Evolutionary conservation across 2,797 vertebrate genomes (phyloP).

Genomic region (Centroberyx gerrardi): DNA sequence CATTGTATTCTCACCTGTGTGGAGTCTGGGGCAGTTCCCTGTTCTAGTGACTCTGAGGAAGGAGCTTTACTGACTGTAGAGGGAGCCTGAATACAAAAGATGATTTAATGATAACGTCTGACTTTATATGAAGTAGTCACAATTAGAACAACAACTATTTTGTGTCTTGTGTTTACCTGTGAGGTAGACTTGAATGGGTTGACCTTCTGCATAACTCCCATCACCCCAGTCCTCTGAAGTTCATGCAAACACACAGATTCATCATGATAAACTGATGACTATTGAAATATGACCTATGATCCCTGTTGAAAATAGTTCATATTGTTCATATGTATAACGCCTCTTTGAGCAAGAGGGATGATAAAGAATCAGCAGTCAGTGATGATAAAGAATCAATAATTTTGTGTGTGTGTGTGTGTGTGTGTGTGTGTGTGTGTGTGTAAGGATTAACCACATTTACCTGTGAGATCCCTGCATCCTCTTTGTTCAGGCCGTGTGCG

Average conservation of each 20-base stretch:
- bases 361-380: no score
- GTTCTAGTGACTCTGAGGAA: slow-evolving; percentile 58
- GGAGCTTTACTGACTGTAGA: slow-evolving; percentile 34
- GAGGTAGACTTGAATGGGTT: slow-evolving; percentile 73
- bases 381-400: no score
- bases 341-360: no score
- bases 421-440: background rate
- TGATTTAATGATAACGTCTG: background rate
- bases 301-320: no score
- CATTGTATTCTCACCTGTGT: slow-evolving; percentile 58
- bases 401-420: background rate
- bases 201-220: slow-evolving; percentile 75
- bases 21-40: background rate
- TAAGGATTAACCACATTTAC: slow-evolving; percentile 31
- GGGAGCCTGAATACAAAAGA: slow-evolving; percentile 23
- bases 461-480: slow-evolving; percentile 30
- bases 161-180: slow-evolving; percentile 51
- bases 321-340: no score
- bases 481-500: slow-evolving; percentile 19
- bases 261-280: no score
- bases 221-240: slow-evolving; percentile 63
- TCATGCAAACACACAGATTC: slow-evolving; percentile 16
- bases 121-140: background rate
- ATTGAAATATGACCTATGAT: no score
- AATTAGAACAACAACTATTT: background rate